Percentiles rank a stretch among this genome's conserved stretches.
Conservation (phyloP, 2,797 vertebrate genomes). For the Syndactyla subalaris region DNA sequence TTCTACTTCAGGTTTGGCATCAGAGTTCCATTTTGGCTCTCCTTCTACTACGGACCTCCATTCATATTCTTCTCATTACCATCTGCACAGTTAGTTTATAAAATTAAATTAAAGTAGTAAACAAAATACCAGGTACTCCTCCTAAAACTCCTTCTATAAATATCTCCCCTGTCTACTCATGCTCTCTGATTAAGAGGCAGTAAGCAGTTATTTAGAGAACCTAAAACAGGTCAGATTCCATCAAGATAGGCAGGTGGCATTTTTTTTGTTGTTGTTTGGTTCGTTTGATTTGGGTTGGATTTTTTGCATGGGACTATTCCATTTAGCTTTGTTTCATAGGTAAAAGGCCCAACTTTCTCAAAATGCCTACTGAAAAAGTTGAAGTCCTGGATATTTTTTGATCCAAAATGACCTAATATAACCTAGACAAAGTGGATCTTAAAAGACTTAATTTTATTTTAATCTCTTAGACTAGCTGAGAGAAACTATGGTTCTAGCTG, state of each 20-base stretch:
- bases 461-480: neutral
- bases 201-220: conserved; percentile 39
- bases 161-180: conserved; percentile 49
- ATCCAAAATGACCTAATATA: neutral
- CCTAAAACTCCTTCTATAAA: conserved; percentile 53
- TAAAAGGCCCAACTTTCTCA: neutral
- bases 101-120: conserved; percentile 71
- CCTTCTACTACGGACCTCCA: neutral
- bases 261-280: neutral
- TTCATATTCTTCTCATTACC: conserved; percentile 53
- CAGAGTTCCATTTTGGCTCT: conserved; percentile 16
- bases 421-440: neutral
- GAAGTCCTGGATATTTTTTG: neutral
- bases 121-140: conserved; percentile 58
- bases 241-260: neutral
- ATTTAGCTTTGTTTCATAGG: neutral
- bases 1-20: neutral
- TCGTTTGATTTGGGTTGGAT: neutral
- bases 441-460: neutral
- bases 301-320: neutral
- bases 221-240: conserved; percentile 8
- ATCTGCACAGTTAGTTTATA: conserved; percentile 27
- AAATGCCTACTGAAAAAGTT: neutral
- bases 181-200: conserved; percentile 8
- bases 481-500: neutral